Base-by-base conservation (phyloP, 2,113 vertebrate species). In the Hystrix brachyura region DNA sequence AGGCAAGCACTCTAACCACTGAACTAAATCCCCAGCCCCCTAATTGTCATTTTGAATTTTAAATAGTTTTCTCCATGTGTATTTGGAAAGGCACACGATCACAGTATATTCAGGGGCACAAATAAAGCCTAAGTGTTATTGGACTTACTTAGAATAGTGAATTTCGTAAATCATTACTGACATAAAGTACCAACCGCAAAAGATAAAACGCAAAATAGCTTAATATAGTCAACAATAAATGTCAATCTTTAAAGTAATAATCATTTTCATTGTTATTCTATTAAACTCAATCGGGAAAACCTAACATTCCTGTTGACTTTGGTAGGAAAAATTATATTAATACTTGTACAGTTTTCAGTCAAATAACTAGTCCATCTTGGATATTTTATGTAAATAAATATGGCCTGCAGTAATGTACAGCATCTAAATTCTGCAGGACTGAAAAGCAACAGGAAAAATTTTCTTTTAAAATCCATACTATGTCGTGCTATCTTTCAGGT, bases 31-130 rank as follows among this genome's bases (percentile, higher is more conserved):
- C 38, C 38, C 38, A 38, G 38, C 38, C 38, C 38, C 38, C 38
- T 32, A 76, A 76, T 15, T 72, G 67, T 72, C 71, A 74, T 46
- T 46, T 27, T 78, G 25, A 86, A 69, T 91, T 95, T 94, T 92
- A 69, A 94, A 85, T 60, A 82, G 95, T 81, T 96, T 96, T 96
- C 85, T 90, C 55, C 67, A 59, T 7, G 19, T 83, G 32, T 82
- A 90, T 60, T 6, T 95, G 7, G 59, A 92, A 94, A 96, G 23
- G 94, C 38, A 81, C 7, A 51, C 27, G 69, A 90, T 80, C 60
- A 94, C 38, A 86, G 19, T 29, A 81, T 59, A 82, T 8, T 87
- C 25, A 34, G 51, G 14, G 17, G n/a, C 64, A 97, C 29, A 94
- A 82, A 96, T 67, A 91, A 82, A 76, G 29, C 51, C 80, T 74